Conservation (phyloP, 1,140 invertebrate genomes). For the Rhyacophila brunnea region DNA sequence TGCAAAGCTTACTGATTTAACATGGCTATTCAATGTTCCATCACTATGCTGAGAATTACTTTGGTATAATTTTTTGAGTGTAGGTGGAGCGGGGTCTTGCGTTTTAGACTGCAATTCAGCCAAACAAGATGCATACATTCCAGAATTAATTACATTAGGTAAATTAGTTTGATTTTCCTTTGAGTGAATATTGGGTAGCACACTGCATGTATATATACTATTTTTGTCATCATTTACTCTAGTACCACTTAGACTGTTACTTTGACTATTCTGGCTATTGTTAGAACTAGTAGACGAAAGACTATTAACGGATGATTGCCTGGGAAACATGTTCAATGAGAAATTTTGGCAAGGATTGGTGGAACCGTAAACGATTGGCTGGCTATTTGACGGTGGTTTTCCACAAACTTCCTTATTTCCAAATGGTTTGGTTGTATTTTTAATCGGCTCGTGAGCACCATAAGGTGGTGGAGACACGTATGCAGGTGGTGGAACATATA, state of each 20-base stretch:
- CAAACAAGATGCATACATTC: constrained; percentile 11
- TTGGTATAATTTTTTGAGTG: constrained; percentile 11
- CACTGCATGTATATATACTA: too few relatives aligned
- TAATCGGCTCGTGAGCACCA: constrained; percentile 31
- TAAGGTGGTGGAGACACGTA: constrained; percentile 46
- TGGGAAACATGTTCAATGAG: not conserved
- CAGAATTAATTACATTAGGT: constrained; percentile 7
- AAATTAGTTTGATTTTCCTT: constrained; percentile 5
- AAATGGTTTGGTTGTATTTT: constrained; percentile 9
- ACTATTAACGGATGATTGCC: constrained; percentile 1
- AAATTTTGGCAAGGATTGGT: too few relatives aligned
- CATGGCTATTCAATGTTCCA: not conserved
- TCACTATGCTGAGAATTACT: constrained; percentile 6
- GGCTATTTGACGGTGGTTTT: too few relatives aligned
- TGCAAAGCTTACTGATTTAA: constrained; percentile 14
- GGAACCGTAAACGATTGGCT: too few relatives aligned
- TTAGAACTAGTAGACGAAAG: not conserved
- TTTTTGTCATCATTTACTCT: not conserved
- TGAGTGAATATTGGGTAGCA: too few relatives aligned
- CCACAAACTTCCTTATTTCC: not conserved
- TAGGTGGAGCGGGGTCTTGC: constrained; percentile 19
- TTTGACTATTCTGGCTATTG: not conserved
- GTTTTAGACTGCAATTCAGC: constrained; percentile 19
- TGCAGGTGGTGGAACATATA: constrained; percentile 36
- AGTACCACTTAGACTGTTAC: not conserved